phyloP scores from a whole-genome alignment of 2,888 invertebrate species.

The Ennomos fuscantarius region DNA sequence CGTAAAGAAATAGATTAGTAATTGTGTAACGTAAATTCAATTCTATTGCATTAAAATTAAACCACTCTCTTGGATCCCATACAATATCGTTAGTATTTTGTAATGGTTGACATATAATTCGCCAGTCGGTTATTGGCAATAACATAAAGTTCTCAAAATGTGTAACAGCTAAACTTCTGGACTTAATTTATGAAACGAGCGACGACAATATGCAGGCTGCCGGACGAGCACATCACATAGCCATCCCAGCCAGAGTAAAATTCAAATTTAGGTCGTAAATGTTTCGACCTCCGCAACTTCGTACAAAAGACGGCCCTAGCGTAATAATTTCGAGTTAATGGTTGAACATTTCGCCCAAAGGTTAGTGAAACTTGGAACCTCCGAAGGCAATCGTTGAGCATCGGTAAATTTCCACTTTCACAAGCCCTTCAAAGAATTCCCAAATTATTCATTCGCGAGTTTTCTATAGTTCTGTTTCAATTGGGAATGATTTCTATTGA shows the following conservation, averaged over 20 bases:
- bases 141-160: constrained; percentile 7
- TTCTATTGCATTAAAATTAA: no score
- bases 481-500: constrained; percentile 46
- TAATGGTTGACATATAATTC: constrained; percentile 9
- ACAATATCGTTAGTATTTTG: background rate
- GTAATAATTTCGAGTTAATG: constrained; percentile 48
- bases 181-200: constrained; percentile 11
- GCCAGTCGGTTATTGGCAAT: constrained; percentile 20
- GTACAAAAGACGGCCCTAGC: constrained; percentile 42
- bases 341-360: constrained; percentile 46
- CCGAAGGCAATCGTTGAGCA: constrained; percentile 41
- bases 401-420: constrained; percentile 48
- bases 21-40: no score
- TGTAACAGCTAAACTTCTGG: constrained; percentile 3
- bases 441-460: constrained; percentile 53
- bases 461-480: constrained; percentile 46
- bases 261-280: constrained; percentile 36
- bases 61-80: background rate
- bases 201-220: constrained; percentile 10
- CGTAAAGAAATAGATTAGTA: no score
- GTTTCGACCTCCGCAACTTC: constrained; percentile 30
- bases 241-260: constrained; percentile 12
- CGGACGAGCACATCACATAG: background rate
- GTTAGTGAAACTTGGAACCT: constrained; percentile 37
- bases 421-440: constrained; percentile 44